Conservation (phyloP, 1,140 invertebrate genomes). For the Bombus soroeensis region DNA sequence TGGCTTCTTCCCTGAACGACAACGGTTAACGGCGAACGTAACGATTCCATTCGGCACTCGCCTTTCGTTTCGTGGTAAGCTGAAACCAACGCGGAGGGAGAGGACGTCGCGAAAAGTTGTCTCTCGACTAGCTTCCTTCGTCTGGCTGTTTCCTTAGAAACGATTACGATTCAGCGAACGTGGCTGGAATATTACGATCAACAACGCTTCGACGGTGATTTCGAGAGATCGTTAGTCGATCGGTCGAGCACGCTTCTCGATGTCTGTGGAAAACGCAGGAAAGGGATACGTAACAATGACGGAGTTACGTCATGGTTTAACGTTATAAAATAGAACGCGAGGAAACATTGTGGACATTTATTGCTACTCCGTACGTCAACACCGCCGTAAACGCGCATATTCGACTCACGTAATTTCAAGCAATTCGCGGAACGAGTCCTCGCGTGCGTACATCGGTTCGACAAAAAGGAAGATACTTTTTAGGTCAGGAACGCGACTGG, state of each 20-base stretch:
- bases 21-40: conserved; percentile 30
- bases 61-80: conserved; percentile 1
- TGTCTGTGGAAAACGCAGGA: neutral
- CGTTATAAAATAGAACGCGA: neutral
- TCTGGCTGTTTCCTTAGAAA: conserved; percentile 8
- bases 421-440: conserved; percentile 49
- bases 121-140: conserved; percentile 6
- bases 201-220: neutral
- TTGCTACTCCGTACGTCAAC: conserved; percentile 3
- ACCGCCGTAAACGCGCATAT: conserved; percentile 4
- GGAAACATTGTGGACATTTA: neutral
- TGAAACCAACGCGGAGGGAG: neutral
- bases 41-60: conserved; percentile 24
- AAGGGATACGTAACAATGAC: neutral
- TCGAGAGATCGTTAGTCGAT: conserved; percentile 5
- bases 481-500: conserved; percentile 60
- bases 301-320: conserved; percentile 23
- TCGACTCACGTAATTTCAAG: conserved; percentile 45
- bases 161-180: conserved; percentile 16
- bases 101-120: conserved; percentile 1
- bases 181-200: neutral
- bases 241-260: neutral
- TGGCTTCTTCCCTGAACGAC: conserved; percentile 28
- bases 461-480: conserved; percentile 57
- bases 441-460: neutral